These are phyloP conservation scores for Chionodraco myersi DNA, from an alignment of 2,113 vertebrate genomes.

Conservation along the genomic window DNA sequence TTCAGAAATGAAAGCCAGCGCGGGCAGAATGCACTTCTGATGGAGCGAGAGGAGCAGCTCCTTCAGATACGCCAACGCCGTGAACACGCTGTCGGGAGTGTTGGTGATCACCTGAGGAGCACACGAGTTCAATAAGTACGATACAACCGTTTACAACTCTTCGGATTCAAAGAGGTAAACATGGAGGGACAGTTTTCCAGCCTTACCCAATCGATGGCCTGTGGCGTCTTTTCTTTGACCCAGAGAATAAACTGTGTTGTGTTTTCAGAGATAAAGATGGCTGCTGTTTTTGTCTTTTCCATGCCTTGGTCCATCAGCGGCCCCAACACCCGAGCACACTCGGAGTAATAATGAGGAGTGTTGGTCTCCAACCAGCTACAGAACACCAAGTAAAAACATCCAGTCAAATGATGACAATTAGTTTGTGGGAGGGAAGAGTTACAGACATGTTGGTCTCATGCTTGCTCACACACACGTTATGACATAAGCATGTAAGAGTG, in stretches of 20 bases:
- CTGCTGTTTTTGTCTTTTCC: slow-evolving; percentile 65
- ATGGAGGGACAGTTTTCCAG: not conserved
- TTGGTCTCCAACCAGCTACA: slow-evolving; percentile 89
- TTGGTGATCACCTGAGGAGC: slow-evolving; percentile 76
- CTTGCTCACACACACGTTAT: too few relatives aligned
- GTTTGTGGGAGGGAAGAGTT: not conserved
- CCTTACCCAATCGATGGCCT: slow-evolving; percentile 87
- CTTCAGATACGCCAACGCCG: slow-evolving; percentile 79
- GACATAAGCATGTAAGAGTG: not conserved
- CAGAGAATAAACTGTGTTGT: slow-evolving; percentile 79
- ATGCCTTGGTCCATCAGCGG: slow-evolving; percentile 84
- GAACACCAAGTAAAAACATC: not conserved
- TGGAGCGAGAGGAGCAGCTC: slow-evolving; percentile 88
- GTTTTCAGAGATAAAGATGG: slow-evolving; percentile 71
- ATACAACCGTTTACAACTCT: not conserved
- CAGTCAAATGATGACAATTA: not conserved
- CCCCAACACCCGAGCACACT: slow-evolving; percentile 66
- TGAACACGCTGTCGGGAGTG: slow-evolving; percentile 86
- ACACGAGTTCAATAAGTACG: not conserved
- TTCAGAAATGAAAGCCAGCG: slow-evolving; percentile 72
- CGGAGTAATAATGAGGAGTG: slow-evolving; percentile 83
- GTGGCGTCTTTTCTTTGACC: slow-evolving; percentile 78
- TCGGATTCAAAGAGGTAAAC: not conserved
- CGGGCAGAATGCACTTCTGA: slow-evolving; percentile 84
- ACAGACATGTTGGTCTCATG: too few relatives aligned